Percentiles rank a stretch among this genome's conserved stretches.
Conservation (phyloP, 2,113 vertebrate genomes). For the Pterocles burchelli region DNA sequence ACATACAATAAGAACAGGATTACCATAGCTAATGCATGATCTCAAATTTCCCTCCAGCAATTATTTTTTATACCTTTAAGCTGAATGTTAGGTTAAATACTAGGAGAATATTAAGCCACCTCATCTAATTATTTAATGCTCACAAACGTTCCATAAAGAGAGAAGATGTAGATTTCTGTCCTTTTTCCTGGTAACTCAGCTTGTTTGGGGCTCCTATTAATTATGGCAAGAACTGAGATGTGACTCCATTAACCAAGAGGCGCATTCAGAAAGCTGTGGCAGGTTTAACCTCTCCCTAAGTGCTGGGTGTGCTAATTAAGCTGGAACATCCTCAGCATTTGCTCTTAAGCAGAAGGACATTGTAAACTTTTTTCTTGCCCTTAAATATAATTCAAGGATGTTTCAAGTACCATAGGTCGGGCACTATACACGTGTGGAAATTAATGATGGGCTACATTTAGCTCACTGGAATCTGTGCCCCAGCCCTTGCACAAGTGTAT, state of each 20-base stretch:
- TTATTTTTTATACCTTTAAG: constrained; percentile 2
- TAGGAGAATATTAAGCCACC: background rate
- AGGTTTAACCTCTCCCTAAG: background rate
- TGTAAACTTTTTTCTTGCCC: background rate
- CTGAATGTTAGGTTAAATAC: background rate
- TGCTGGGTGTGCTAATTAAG: background rate
- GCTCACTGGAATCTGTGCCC: background rate
- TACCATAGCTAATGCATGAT: constrained; percentile 41
- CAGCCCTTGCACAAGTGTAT: background rate
- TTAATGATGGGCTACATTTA: background rate
- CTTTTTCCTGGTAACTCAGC: background rate
- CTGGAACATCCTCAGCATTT: background rate
- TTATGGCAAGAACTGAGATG: background rate
- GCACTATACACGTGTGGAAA: background rate
- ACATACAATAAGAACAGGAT: constrained; percentile 31
- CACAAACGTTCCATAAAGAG: background rate
- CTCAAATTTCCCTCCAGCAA: constrained; percentile 12
- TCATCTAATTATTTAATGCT: background rate
- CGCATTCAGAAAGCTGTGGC: background rate
- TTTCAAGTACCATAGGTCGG: background rate
- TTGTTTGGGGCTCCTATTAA: background rate
- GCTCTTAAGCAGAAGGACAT: background rate
- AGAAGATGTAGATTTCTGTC: background rate
- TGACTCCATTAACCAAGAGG: background rate
- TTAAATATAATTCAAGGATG: background rate